A percentile compares a stretch with the other conserved stretches of the same genome.
Conservation (phyloP, 2,797 vertebrate species). For the Falco concolor region DNA sequence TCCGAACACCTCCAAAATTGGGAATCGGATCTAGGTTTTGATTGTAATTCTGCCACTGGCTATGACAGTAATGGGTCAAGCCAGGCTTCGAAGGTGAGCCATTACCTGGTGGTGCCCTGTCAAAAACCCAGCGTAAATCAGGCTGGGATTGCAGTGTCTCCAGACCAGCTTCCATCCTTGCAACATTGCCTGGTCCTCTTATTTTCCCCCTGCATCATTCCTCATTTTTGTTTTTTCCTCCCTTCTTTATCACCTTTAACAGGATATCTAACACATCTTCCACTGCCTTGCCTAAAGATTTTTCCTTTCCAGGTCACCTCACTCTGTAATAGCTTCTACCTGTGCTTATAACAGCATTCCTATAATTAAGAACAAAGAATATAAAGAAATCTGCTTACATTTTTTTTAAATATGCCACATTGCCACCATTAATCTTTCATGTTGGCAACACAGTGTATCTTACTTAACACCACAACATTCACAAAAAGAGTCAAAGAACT, state of each 20-base stretch:
- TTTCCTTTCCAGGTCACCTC: neutral
- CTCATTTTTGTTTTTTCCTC: neutral
- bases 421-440: neutral
- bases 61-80: slow-evolving; percentile 23
- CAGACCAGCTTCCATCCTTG: neutral
- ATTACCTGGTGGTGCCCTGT: neutral
- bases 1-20: slow-evolving; percentile 33
- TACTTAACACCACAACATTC: neutral
- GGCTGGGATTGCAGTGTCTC: neutral
- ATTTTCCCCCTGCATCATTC: neutral
- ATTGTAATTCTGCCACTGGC: neutral
- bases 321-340: neutral
- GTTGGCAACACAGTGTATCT: neutral
- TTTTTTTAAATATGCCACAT: neutral
- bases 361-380: neutral
- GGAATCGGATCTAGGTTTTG: slow-evolving; percentile 6
- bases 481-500: neutral
- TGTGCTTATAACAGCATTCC: neutral
- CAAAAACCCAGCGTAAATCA: neutral
- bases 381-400: neutral
- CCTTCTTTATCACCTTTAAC: neutral
- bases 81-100: neutral
- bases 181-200: neutral
- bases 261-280: neutral
- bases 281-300: neutral